These are phyloP conservation scores for Stegostoma tigrinum DNA, from an alignment of 2,113 vertebrate species.

Conservation along the genomic window DNA sequence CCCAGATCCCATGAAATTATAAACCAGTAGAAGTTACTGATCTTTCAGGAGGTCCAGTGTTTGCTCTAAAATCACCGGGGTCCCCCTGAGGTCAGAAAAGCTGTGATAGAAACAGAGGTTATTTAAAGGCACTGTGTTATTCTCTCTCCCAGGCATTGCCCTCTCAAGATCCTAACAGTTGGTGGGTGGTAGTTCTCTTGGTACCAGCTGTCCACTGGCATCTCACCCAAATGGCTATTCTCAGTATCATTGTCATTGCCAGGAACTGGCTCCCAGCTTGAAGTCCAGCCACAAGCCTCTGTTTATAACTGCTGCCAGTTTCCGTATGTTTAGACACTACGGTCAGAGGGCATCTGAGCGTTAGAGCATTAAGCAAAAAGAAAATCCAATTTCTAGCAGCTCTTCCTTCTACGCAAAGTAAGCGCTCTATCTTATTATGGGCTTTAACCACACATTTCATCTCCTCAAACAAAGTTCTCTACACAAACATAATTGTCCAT, in stretches of 20 bases:
- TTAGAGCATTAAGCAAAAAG: neutral
- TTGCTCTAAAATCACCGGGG: neutral
- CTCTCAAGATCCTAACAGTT: neutral
- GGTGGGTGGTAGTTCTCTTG: neutral
- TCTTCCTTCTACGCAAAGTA: neutral
- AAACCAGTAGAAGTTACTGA: neutral
- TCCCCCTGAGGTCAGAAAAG: neutral
- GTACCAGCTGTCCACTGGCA: neutral
- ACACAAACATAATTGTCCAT: neutral
- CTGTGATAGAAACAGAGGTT: neutral
- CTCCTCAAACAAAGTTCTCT: neutral
- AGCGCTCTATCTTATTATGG: neutral
- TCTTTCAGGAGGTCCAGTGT: neutral
- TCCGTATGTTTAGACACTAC: neutral
- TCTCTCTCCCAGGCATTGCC: neutral
- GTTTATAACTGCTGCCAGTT: neutral
- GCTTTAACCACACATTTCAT: neutral
- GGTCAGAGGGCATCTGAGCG: neutral
- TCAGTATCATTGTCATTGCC: neutral
- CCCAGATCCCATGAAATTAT: no score
- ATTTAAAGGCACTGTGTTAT: neutral
- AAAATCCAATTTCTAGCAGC: neutral
- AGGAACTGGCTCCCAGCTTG: neutral
- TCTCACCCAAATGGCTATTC: neutral
- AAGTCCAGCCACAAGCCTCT: neutral